Base-by-base conservation (phyloP, 2,113 vertebrate genomes). In the Psilopsiagon aymara region DNA sequence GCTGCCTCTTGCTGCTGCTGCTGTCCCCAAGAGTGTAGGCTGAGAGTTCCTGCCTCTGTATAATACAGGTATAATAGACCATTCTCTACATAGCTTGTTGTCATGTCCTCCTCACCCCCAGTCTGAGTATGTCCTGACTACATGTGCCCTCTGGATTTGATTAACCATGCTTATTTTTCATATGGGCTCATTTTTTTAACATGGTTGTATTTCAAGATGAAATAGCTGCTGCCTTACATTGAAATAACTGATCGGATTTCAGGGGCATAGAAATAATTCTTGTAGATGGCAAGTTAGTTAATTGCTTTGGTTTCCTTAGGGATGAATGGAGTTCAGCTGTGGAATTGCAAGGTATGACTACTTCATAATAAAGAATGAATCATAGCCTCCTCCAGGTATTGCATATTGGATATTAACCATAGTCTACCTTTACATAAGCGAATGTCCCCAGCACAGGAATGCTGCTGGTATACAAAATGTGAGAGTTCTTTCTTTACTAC, bases 291-390 rank as follows among this genome's bases (percentile, higher is more conserved):
- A 66, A 67, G 52, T 84, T 86, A 78, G 60, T 89, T 94, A 84
- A 94, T 84, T 91, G 78, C 60, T 92, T 93, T 75, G 51, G 66
- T 53, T 24, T 91, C 84, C 82, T 89, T 57, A 67, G 82, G 92
- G 94, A 57, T 39, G 33, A 77, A 43, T 16, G 53, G 41, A 60
- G 20, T 77, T 91, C 39, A 76, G 77, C 68, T 83, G 59, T 41
- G 29, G 87, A 92, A 74, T 51, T 67, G 64, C 57, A 74, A 75
- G 27, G 33, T 93, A 53, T 74, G 68, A 57, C 64, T 89, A 2
- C 35, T 60, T 89, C n/a, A 27, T 78, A 33, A 43, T 20, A 66
- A 79, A 47, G 53, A 64, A 74, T 15, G 49, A 83, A 55, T 78
- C 33, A 41, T 13, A 60, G 35, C 33, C 46, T 69, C 80, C 52